A percentile compares a stretch with the other conserved stretches of the same genome.
These are phyloP conservation scores for Charaxes varanes DNA, from an alignment of 1,140 invertebrate genomes.

Conservation along the genomic window DNA sequence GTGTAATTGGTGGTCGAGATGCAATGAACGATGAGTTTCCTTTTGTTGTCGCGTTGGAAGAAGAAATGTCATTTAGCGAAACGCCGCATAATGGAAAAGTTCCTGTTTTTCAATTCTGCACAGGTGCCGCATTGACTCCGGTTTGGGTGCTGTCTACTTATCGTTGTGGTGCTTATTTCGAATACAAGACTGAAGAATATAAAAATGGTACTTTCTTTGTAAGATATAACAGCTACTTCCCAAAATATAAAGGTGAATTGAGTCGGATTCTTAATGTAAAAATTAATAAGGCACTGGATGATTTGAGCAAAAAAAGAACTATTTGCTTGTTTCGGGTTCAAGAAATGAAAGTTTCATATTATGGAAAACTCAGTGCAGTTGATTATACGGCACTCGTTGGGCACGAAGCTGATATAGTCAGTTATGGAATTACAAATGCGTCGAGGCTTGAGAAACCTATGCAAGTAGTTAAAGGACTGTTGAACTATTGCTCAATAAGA, in stretches of 20 bases:
- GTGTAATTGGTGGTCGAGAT: too few species aligned
- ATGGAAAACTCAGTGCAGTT: slow-evolving; percentile 2
- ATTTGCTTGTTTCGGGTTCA: not conserved
- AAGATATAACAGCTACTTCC: slow-evolving; percentile 8
- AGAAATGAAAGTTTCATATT: not conserved
- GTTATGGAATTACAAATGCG: not conserved
- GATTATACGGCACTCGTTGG: slow-evolving; percentile 1
- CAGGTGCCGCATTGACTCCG: too few species aligned
- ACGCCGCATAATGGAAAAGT: too few species aligned
- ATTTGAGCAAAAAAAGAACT: not conserved
- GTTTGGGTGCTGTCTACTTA: too few species aligned
- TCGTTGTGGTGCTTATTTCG: too few species aligned
- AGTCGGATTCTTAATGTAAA: not conserved
- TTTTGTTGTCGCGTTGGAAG: too few species aligned
- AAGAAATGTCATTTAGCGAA: too few species aligned
- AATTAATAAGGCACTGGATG: not conserved
- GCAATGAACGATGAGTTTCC: too few species aligned
- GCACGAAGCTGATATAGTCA: not conserved
- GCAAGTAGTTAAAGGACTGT: not conserved
- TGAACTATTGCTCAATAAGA: not conserved
- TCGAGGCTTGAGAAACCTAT: not conserved
- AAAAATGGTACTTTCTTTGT: too few species aligned
- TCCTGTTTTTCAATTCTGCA: too few species aligned
- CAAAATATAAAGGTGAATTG: not conserved
- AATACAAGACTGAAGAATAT: too few species aligned